These are phyloP conservation scores for Callimico goeldii DNA, from an alignment of 2,797 vertebrate genomes.

Conservation along the genomic window DNA sequence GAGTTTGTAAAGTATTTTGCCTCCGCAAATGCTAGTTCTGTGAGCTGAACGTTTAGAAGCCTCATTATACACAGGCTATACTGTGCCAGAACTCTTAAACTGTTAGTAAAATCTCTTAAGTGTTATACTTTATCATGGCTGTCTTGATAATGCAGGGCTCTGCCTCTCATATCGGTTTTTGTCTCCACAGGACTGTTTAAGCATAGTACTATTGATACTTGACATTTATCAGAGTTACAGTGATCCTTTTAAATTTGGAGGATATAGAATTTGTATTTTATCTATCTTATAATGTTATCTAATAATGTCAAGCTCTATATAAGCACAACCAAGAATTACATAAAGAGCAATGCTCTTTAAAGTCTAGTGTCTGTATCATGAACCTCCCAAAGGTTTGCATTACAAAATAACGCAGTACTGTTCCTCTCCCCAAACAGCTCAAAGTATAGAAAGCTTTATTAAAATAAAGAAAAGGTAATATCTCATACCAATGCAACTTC, in stretches of 20 bases:
- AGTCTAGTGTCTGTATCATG: neutral
- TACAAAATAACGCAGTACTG: neutral
- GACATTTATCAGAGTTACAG: constrained; percentile 69
- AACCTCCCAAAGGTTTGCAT: neutral
- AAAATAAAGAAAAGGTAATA: neutral
- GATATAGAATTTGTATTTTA: constrained; percentile 43
- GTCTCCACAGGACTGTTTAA: constrained; percentile 72
- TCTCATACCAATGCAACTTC: neutral
- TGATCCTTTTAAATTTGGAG: constrained; percentile 51
- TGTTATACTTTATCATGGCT: constrained; percentile 75
- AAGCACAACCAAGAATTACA: neutral
- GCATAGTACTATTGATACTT: constrained; percentile 60
- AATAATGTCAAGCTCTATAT: constrained; percentile 47
- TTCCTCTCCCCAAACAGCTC: neutral
- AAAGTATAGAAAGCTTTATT: neutral
- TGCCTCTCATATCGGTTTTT: constrained; percentile 64
- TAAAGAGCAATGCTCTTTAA: constrained; percentile 13
- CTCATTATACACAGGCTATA: constrained; percentile 72
- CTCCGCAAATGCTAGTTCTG: constrained; percentile 67
- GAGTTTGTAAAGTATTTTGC: constrained; percentile 75
- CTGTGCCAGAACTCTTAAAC: constrained; percentile 75
- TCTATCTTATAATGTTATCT: constrained; percentile 47
- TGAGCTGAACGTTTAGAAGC: constrained; percentile 73
- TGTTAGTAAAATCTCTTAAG: constrained; percentile 79
- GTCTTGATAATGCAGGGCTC: constrained; percentile 70